Evolutionary conservation across 2,113 vertebrate species (phyloP).

Genomic region (Electrona antarctica): DNA sequence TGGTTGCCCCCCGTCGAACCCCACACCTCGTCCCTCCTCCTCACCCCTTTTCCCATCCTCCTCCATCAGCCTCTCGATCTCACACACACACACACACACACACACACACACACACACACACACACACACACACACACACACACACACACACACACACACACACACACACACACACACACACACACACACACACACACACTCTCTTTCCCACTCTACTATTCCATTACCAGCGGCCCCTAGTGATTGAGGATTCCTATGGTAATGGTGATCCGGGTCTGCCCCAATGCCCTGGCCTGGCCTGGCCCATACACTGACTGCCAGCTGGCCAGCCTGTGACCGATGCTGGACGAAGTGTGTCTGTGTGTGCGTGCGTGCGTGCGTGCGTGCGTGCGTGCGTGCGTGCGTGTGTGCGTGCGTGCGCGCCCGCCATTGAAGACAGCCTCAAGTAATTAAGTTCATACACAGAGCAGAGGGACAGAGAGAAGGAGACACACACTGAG

Average conservation of each 20-base stretch:
- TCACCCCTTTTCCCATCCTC: background rate
- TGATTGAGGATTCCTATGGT: conserved; percentile 57
- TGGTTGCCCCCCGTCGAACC: too few species aligned
- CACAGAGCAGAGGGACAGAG: conserved; percentile 54
- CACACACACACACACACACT: conserved; percentile 9
- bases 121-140: conserved; percentile 6
- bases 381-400: background rate
- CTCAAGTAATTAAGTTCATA: conserved; percentile 68
- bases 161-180: conserved; percentile 9
- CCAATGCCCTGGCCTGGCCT: conserved; percentile 6
- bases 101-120: conserved; percentile 11
- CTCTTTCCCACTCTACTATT: conserved; percentile 18
- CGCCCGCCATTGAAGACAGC: conserved; percentile 49
- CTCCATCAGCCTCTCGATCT: background rate
- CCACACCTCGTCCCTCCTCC: background rate
- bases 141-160: conserved; percentile 32
- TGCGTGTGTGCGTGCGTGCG: conserved; percentile 24
- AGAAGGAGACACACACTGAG: conserved; percentile 36
- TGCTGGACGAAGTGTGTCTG: conserved; percentile 16
- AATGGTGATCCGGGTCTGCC: conserved; percentile 57
- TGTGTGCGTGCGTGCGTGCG: conserved; percentile 3
- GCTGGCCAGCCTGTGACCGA: conserved; percentile 54
- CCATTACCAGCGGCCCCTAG: conserved; percentile 37
- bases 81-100: background rate
- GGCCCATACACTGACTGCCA: conserved; percentile 36